Evolutionary conservation across 2,113 vertebrate genomes (phyloP).

Genomic region (Dasyornis broadbenti): DNA sequence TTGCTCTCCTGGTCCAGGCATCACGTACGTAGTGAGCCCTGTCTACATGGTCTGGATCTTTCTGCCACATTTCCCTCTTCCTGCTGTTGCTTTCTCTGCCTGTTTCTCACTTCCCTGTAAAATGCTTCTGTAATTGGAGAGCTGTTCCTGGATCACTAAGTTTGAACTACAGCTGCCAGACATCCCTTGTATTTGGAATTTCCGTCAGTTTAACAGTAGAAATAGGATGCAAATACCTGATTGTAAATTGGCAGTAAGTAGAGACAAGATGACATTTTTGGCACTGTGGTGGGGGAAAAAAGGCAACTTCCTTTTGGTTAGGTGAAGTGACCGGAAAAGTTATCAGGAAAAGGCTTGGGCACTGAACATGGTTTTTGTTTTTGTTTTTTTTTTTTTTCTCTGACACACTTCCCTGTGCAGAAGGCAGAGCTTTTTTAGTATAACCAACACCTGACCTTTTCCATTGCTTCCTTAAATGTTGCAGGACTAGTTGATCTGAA

Average conservation of each 20-base stretch:
- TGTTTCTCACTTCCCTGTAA: neutral
- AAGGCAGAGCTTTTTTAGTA: neutral
- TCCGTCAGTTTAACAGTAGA: neutral
- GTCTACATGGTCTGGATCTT: neutral
- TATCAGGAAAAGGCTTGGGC: neutral
- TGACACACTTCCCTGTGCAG: neutral
- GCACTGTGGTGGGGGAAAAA: neutral
- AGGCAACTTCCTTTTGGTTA: neutral
- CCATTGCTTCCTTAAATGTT: neutral
- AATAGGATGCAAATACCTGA: constrained; percentile 33
- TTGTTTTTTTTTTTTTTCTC: rapidly evolving
- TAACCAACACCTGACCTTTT: neutral
- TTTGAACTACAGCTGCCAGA: neutral
- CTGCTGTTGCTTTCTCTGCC: neutral
- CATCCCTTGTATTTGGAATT: neutral
- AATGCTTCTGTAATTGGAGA: neutral
- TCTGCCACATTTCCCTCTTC: neutral
- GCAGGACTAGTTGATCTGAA: neutral
- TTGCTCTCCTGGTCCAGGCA: neutral
- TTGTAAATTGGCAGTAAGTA: constrained; percentile 2
- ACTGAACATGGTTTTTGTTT: neutral
- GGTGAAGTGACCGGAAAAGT: neutral
- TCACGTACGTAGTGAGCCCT: neutral
- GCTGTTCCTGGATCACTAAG: neutral
- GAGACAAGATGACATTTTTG: neutral